Evolutionary conservation across 2,797 vertebrate genomes (phyloP), one percentile per base, ranked within the genome.

Genomic region (Limnodromus scolopaceus): DNA sequence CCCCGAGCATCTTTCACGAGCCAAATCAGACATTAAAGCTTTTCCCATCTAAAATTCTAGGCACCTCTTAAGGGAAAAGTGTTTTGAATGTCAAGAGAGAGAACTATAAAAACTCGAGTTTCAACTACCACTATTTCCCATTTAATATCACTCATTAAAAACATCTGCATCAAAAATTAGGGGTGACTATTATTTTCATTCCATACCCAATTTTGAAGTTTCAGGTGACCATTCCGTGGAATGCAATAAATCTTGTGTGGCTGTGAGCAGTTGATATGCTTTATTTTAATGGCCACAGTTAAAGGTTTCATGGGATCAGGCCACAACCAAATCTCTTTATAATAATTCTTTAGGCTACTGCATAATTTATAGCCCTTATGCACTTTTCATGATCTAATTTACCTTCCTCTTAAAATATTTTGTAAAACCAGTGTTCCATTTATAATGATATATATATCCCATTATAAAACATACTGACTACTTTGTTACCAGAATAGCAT

Each of bases 331-430:
- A 97, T 92, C 92, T 96, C 93, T 97, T 97, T 97, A 97, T 97
- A 98, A 98, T 97, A 96, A 97, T 97, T 98, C 97, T 98, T 98
- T 92, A 93, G 97, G 94, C 92, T 97, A 89, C 87, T 98, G 89
- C 93, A 98, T 98, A 97, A 98, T 98, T 97, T 97, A 98, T 96
- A 84, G 71, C 83, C 88, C 91, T 97, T 97, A 96, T 98, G 95
- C 91, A 98, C 97, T 98, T 98, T 98, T 98, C 97, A 97, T 95
- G 97, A 97, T 97, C 97, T 97, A 97, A 98, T 98, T 98, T 98
- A 98, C 98, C 97, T 96, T 97, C 87, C 95, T 97, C 94, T 97
- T 98, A 96, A 98, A 97, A 97, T 97, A 97, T 98, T 98, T 97
- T 97, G 96, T 97, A 97, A 98, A 97, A 98, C 93, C 91, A 83